A percentile compares a stretch with the other conserved stretches of the same genome.
These are phyloP conservation scores for Corydoras sp. DNA, from an alignment of 2,113 vertebrate genomes.

Conservation along the genomic window DNA sequence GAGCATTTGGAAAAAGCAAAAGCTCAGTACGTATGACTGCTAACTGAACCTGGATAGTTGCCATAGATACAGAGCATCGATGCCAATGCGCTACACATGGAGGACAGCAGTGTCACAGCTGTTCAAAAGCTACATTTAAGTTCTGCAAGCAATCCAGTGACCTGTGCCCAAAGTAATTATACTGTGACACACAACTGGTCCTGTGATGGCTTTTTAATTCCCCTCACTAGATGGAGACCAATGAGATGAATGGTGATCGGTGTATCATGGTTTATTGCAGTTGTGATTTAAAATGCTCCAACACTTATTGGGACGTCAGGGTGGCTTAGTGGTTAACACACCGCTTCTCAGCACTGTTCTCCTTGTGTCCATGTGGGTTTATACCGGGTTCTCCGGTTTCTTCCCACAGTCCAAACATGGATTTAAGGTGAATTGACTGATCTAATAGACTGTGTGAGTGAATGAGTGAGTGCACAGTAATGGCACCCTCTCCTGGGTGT, in stretches of 20 bases:
- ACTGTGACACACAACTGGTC: constrained; percentile 16
- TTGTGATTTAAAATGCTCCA: no score
- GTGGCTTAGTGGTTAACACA: no score
- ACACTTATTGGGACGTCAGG: no score
- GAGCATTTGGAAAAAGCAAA: constrained; percentile 3
- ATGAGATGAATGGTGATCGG: neutral
- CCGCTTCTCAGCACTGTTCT: no score
- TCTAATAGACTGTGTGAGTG: no score
- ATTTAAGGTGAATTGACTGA: no score
- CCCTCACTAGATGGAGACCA: neutral
- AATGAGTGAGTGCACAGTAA: no score
- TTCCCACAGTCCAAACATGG: no score
- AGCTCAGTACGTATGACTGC: constrained; percentile 1
- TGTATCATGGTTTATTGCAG: neutral
- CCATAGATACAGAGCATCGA: constrained; percentile 37
- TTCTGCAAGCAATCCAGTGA: constrained; percentile 15
- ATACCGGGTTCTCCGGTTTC: no score
- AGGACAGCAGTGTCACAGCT: constrained; percentile 4
- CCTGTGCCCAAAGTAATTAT: constrained; percentile 22
- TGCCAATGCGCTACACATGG: constrained; percentile 20
- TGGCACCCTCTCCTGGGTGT: no score
- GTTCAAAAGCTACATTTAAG: constrained; percentile 23
- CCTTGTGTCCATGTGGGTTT: no score
- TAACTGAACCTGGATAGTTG: constrained; percentile 33
- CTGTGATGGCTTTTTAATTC: constrained; percentile 9